Evolutionary conservation across 2,797 vertebrate species (phyloP), one percentile per base, ranked within the genome.

Genomic region (Lagorchestes hirsutus): DNA sequence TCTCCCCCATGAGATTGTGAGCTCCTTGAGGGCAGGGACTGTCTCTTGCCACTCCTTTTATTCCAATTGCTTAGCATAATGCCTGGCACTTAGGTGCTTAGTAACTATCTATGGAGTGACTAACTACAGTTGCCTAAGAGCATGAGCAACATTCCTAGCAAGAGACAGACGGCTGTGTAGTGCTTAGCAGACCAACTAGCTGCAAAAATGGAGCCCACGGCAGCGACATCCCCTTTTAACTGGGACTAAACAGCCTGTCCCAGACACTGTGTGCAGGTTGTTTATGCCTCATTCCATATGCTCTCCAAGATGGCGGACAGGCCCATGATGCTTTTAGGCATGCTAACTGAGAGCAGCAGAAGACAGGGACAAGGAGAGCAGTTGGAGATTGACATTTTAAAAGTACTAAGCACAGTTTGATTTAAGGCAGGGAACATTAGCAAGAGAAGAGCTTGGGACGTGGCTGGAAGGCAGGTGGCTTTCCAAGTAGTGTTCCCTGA

Each of bases 311-410:
- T 31, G 55, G 92, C 52, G 34, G 82, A 90, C 24, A 10, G 91
- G 56, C 93, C 22, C 8, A 0, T 0, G 0, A 1, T 0, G 0
- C 90, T 97, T 92, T 96, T 55, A 90, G 93, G 82, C 92, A 0
- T 0, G 0, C 87, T 0, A 0, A 29, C 87, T 14, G 93, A 94
- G 96, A 94, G 96, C 9, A 91, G 16, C 31, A 91, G 93, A 94
- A 96, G 90, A 90, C 52, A 93, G 96, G 91, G 95, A 91, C 91
- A 95, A 74, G 98, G 0, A 56, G 57, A 59, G 74, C 92, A 93
- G 92, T 96, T 59, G 58, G 58, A 96, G 92, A 92, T 50, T 0
- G 0, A 55, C 55, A 91, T 94, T 95, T 93, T 92, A 93, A 94
- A 94, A 93, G 91, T 93, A 92, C 94, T 93, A 55, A 24, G 56